Conservation (phyloP, 2,113 vertebrate genomes). For the Setophaga petechia region DNA sequence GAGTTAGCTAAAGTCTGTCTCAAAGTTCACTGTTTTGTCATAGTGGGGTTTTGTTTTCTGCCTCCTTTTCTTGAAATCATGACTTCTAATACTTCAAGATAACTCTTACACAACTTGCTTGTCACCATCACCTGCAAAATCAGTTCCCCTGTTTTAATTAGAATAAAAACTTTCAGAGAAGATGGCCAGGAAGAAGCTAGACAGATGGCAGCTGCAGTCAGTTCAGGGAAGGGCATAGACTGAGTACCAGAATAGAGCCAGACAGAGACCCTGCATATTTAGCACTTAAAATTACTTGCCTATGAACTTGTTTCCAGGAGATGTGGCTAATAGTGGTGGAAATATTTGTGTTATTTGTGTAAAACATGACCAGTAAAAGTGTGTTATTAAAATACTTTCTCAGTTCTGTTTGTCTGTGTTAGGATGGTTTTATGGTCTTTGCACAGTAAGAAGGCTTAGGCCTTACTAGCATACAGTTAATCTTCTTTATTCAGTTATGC, state of each 20-base stretch:
- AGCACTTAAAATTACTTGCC: neutral
- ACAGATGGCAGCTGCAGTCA: neutral
- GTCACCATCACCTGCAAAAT: neutral
- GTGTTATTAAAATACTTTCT: neutral
- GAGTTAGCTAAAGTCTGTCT: neutral
- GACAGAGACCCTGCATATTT: neutral
- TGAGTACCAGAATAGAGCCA: neutral
- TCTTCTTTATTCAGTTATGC: neutral
- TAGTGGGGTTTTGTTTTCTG: neutral
- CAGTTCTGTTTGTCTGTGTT: neutral
- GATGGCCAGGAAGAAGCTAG: neutral
- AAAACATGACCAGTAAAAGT: neutral
- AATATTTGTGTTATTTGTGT: neutral
- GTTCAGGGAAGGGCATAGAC: neutral
- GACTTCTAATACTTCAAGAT: neutral
- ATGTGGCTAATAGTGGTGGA: neutral
- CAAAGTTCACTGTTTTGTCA: neutral
- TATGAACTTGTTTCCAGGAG: conserved; percentile 13
- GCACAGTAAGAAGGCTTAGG: neutral
- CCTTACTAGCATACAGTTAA: neutral
- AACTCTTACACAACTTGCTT: neutral
- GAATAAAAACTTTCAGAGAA: neutral
- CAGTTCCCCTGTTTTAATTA: neutral
- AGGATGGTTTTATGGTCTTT: neutral
- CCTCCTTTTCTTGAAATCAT: neutral